Base-by-base conservation (phyloP, 2,888 invertebrate species). In the Cantharis flavilabris region DNA sequence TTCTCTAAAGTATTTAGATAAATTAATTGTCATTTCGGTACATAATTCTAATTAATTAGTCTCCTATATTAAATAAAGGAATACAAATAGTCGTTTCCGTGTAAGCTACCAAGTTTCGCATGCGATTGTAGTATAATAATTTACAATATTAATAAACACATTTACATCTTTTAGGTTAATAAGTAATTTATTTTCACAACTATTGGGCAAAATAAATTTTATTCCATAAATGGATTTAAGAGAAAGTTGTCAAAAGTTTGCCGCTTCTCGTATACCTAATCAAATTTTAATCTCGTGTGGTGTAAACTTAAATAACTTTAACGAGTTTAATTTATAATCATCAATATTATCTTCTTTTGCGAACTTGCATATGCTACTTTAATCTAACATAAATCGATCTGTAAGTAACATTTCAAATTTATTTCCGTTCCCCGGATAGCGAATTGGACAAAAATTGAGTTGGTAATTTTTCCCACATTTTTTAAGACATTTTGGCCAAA, bases 181-280 rank as follows among this genome's bases (percentile, higher is more conserved):
- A 70, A 70, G 26, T 49, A 75, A 70, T 74, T 70, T 23, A 63
- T 28, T 69, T n/a, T 13, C 14, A 65, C 70, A 75, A 23, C 75
- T 71, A 70, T 75, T 71, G 70, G 65, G 75, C 70, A 75, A 75
- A 49, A 63, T 75, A 71, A 63, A 49, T 75, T 76, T 72, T 49
- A 30, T 72, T 13, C 76, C 76, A 63, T 76, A 72, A 72, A 72
- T 49, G 76, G 76, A 26, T 67, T 69, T 49, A n/a, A 72, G 76
- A 76, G 76, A 76, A 76, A 76, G 76, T 76, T 76, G 72, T 76
- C 76, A 76, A 76, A 75, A 72, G 76, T 63, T 75, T 16, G 72
- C 70, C 72, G 70, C 69, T 72, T 76, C 69, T 76, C 69, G 62
- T 72, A 49, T 49, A 49, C 49, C 49, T 49, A 76, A 62, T 71